These are phyloP conservation scores for Osmoderma eremita DNA, from an alignment of 2,888 invertebrate genomes.

Conservation along the genomic window DNA sequence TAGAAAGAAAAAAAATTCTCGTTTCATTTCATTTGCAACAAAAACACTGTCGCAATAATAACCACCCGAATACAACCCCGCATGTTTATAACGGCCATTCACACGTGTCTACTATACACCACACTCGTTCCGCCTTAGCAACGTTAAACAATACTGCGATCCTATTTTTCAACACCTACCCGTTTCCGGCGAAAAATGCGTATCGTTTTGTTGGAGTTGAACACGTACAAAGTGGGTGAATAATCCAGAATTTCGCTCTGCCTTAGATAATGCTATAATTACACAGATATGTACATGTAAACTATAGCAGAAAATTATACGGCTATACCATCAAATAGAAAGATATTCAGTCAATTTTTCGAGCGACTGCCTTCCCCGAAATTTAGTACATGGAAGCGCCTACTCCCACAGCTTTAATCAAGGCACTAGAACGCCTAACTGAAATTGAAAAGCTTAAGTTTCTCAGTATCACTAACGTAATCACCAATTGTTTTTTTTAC, in stretches of 20 bases:
- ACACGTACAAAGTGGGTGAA: slow-evolving; percentile 15
- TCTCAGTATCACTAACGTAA: slow-evolving; percentile 33
- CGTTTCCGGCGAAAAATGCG: slow-evolving; percentile 16
- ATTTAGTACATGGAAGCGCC: slow-evolving; percentile 1
- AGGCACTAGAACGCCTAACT: slow-evolving; percentile 1
- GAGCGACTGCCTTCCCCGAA: slow-evolving; percentile 20
- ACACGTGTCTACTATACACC: not conserved
- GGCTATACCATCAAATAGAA: not conserved
- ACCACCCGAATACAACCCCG: slow-evolving; percentile 10
- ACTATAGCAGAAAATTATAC: not conserved
- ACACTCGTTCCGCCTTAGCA: slow-evolving; percentile 6
- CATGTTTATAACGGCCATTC: slow-evolving; percentile 3
- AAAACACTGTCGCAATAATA: slow-evolving; percentile 13
- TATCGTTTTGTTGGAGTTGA: not conserved
- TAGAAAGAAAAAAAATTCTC: not conserved
- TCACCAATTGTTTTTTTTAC: slow-evolving; percentile 5
- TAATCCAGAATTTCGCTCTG: not conserved
- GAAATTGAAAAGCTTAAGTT: slow-evolving; percentile 25
- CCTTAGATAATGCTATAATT: not conserved
- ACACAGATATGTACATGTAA: no score
- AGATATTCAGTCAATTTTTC: slow-evolving; percentile 15
- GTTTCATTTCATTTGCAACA: no score
- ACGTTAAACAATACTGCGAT: slow-evolving; percentile 6
- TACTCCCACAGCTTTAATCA: slow-evolving; percentile 2
- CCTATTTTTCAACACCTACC: not conserved